Evolutionary conservation across 2,888 invertebrate genomes (phyloP), one percentile per base, ranked within the genome.

Genomic region (Eudemis profundana): DNA sequence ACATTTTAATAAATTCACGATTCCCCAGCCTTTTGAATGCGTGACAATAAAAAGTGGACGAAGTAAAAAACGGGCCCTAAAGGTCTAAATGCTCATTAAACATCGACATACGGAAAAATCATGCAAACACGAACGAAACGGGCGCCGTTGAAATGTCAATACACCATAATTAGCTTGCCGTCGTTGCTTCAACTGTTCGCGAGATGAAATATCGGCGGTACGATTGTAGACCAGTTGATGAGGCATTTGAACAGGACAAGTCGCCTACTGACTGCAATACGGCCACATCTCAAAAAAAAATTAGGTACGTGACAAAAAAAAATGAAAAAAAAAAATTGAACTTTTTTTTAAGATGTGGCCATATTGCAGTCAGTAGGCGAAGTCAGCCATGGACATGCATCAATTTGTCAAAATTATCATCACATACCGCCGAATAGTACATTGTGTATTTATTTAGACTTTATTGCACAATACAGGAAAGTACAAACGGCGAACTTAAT

Each of bases 131-230:
- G 38, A 68, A 60, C 44, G 66, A 61, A 70, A 71, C 66, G 68
- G 60, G 72, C 70, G 72, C 69, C 70, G 70, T 69, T 69, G 69
- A 73, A 74, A 67, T 72, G 71, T 66, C 60, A 66, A 69, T 75
- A 73, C 71, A 68, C 70, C 65, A 68, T 75, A 73, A 72, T 76
- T 71, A 74, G 64, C 71, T 67, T 69, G 71, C 57, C 21, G 46
- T 47, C 47, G 46, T 14, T 46, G 46, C 15, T 33, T n/a, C 14
- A 33, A 14, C 44, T 21, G 57, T 29, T 33, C 36, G 36, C 46
- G 47, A 63, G 65, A 53, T 53, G 64, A 59, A 40, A 50, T 53
- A 59, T 51, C 50, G 63, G 42, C 33, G 63, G 14, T 40, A 17
- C 29, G 33, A 19, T 56, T 36, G 36, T 50, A 57, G 33, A 21